These are phyloP conservation scores for Drosophila tristis DNA, from an alignment of 1,140 invertebrate species.

Conservation along the genomic window DNA sequence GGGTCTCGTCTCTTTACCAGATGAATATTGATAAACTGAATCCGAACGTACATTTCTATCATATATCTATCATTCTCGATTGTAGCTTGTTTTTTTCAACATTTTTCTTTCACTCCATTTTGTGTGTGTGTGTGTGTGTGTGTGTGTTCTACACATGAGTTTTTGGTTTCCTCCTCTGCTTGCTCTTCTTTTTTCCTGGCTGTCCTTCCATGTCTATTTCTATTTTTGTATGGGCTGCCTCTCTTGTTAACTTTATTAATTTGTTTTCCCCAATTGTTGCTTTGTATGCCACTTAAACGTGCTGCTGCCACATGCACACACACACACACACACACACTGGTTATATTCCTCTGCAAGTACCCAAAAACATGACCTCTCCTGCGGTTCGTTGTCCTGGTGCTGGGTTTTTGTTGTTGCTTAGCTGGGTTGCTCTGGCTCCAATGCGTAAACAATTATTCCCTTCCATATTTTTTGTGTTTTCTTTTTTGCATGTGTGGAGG, in stretches of 20 bases:
- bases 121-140: neutral
- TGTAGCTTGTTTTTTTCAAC: conserved; percentile 4
- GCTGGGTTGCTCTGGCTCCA: neutral
- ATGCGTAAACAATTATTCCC: conserved; percentile 60
- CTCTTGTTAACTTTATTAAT: conserved; percentile 33
- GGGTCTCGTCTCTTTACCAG: neutral
- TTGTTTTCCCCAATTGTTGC: conserved; percentile 35
- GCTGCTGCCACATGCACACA: conserved; percentile 6
- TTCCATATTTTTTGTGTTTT: conserved; percentile 10
- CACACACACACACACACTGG: no score
- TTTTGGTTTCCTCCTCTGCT: neutral
- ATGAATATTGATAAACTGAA: conserved; percentile 34
- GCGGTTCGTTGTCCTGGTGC: conserved; percentile 27
- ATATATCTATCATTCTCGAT: neutral
- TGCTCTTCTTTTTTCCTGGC: neutral
- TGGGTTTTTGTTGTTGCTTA: conserved; percentile 4
- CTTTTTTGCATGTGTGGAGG: conserved; percentile 24
- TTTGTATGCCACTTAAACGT: conserved; percentile 45
- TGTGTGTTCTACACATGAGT: conserved; percentile 1
- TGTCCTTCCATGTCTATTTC: no score
- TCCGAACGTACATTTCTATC: neutral
- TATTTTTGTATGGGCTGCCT: no score
- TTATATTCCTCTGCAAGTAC: no score
- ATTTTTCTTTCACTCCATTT: neutral
- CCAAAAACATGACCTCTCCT: conserved; percentile 14